Evolutionary conservation across 2,113 vertebrate genomes (phyloP).

Genomic region (Prunella fulvescens): DNA sequence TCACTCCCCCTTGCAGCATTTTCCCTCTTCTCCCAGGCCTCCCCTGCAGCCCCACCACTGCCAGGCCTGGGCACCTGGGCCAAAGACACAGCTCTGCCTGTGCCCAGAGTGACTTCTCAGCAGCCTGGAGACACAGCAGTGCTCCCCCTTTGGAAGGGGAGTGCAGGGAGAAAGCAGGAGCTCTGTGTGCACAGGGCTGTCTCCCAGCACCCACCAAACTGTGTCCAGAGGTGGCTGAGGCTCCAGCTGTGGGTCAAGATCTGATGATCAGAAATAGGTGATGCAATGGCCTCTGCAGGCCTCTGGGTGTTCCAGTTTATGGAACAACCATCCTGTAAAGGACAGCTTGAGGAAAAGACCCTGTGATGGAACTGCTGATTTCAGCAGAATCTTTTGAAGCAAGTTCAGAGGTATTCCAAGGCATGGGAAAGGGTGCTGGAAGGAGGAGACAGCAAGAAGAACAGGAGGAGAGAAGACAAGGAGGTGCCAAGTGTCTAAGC

Average conservation of each 20-base stretch:
- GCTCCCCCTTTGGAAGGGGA: background rate
- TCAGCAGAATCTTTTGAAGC: background rate
- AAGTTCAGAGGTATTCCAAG: background rate
- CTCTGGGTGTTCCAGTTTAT: background rate
- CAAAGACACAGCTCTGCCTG: background rate
- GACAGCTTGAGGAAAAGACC: background rate
- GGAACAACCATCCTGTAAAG: background rate
- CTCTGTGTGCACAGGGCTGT: background rate
- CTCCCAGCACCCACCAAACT: background rate
- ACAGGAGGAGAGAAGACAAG: background rate
- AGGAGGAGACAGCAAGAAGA: background rate
- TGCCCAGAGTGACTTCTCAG: background rate
- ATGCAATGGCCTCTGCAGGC: rapidly evolving
- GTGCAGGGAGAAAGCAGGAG: background rate
- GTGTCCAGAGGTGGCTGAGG: background rate
- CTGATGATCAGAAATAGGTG: background rate
- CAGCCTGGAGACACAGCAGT: background rate
- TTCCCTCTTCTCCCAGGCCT: background rate
- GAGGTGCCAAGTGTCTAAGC: background rate
- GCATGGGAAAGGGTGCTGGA: background rate
- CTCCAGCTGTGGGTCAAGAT: background rate
- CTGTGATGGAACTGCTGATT: background rate
- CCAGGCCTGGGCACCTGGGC: background rate
- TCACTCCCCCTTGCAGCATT: background rate
- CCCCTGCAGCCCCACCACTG: rapidly evolving